These are phyloP conservation scores for Tachysurus vachellii DNA, from an alignment of 2,113 vertebrate genomes.

Conservation along the genomic window DNA sequence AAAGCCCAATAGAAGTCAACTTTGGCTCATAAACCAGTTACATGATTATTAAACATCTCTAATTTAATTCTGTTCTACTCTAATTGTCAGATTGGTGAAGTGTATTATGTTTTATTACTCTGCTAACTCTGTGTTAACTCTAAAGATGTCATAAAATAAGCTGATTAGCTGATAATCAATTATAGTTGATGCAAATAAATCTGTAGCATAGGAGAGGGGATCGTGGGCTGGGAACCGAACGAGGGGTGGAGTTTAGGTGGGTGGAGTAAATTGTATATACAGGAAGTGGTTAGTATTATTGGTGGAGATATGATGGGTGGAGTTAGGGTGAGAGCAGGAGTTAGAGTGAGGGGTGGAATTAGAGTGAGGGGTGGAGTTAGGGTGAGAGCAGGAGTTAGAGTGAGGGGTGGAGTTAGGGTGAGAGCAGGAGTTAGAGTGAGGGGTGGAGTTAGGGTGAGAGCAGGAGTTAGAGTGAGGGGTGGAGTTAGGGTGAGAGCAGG, in stretches of 20 bases:
- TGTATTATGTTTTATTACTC: not conserved
- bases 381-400: too few species aligned
- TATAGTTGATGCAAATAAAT: not conserved
- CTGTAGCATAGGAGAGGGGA: too few species aligned
- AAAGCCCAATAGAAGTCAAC: not conserved
- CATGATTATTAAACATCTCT: not conserved
- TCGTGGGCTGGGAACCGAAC: not conserved
- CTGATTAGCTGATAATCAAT: not conserved
- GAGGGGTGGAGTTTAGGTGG: not conserved
- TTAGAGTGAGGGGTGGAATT: too few species aligned
- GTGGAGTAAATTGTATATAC: not conserved
- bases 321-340: not conserved
- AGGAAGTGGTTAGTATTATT: not conserved
- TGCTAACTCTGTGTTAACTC: not conserved
- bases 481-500: not conserved
- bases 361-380: too few species aligned
- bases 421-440: too few species aligned
- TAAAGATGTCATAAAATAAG: not conserved
- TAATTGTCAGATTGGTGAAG: not conserved
- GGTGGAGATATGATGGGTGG: too few species aligned
- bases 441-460: not conserved
- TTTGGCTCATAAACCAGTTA: not conserved
- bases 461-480: not conserved
- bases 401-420: too few species aligned
- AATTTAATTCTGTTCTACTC: not conserved